These are phyloP conservation scores for Crotalus tigris DNA, from an alignment of 2,113 vertebrate genomes.

Conservation along the genomic window DNA sequence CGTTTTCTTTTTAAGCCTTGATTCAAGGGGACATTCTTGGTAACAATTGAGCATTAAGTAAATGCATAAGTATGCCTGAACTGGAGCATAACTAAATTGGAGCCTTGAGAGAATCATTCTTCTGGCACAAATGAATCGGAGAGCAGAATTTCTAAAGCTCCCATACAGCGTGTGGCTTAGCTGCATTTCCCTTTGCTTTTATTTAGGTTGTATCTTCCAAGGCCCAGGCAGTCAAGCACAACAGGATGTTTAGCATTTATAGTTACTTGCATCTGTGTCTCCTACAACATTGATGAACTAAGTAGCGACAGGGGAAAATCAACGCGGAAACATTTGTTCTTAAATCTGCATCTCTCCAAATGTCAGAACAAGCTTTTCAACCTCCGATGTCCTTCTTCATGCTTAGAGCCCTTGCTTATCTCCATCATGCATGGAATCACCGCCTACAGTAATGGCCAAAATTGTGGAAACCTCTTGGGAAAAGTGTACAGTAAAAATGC, in stretches of 20 bases:
- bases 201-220: slow-evolving; percentile 15
- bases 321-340: slow-evolving; percentile 26
- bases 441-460: neutral
- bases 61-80: neutral
- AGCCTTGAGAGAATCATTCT: neutral
- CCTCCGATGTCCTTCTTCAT: neutral
- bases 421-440: neutral
- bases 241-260: slow-evolving; percentile 32
- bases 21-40: neutral
- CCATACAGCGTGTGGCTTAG: neutral
- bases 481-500: no score
- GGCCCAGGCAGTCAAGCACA: neutral
- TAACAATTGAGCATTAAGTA: neutral
- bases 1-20: neutral
- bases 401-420: neutral
- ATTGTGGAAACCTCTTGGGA: no score
- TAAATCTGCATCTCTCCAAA: slow-evolving; percentile 45
- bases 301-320: slow-evolving; percentile 44
- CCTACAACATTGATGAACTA: slow-evolving; percentile 40
- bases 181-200: neutral
- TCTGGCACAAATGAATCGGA: neutral
- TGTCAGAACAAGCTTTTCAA: neutral
- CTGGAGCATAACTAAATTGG: slow-evolving; percentile 5
- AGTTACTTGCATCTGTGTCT: slow-evolving; percentile 5
- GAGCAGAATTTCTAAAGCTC: slow-evolving; percentile 4